Percentiles rank a stretch among this genome's conserved stretches.
Evolutionary conservation across 2,797 vertebrate species (phyloP).

Genomic region (Fratercula arctica): DNA sequence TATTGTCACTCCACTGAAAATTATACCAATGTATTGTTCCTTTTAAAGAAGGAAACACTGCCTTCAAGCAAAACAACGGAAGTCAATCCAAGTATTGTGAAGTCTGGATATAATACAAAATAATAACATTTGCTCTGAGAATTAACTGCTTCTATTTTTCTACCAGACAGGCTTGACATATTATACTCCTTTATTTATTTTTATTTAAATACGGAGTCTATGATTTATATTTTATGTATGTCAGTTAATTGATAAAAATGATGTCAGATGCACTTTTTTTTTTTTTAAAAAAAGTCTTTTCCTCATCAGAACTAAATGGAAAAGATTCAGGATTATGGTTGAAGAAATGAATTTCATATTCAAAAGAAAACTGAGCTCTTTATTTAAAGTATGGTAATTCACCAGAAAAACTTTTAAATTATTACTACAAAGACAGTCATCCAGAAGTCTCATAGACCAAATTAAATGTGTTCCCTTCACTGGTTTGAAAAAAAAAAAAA

Average conservation of each 20-base stretch:
- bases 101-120: slow-evolving; percentile 40
- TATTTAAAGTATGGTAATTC: neutral
- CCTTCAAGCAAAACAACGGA: slow-evolving; percentile 13
- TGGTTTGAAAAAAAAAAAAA: neutral
- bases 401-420: neutral
- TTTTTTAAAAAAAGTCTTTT: neutral
- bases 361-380: neutral
- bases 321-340: neutral
- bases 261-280: rapidly evolving
- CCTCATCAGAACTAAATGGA: neutral
- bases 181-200: neutral
- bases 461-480: neutral
- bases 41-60: slow-evolving; percentile 17
- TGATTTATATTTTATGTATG: neutral
- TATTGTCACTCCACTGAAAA: slow-evolving; percentile 16
- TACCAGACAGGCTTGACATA: neutral
- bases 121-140: slow-evolving; percentile 31
- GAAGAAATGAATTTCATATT: neutral
- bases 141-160: slow-evolving; percentile 34
- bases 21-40: slow-evolving; percentile 1
- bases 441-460: neutral
- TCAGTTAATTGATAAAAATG: neutral
- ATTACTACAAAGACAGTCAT: neutral
- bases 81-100: slow-evolving; percentile 31
- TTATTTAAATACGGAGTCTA: neutral